Evolutionary conservation across 2,888 invertebrate genomes (phyloP).

Genomic region (Drosophila seclusa): DNA sequence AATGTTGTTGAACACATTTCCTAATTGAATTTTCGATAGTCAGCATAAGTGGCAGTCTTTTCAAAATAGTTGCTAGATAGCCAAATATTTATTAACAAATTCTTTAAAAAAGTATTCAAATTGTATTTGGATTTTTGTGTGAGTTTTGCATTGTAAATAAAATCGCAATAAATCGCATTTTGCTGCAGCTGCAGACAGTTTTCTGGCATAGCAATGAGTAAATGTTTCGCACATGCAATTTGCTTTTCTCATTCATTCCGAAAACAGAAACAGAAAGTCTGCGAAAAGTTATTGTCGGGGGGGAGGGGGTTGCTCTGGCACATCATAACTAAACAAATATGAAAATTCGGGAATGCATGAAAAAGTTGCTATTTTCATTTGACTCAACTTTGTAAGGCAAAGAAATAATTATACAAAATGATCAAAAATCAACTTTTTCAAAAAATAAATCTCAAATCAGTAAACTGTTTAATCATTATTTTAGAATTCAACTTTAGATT

Average conservation of each 20-base stretch:
- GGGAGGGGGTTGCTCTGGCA: background rate
- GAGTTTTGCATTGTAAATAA: background rate
- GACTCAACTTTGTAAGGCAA: background rate
- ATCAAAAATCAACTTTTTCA: background rate
- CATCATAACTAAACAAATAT: conserved; percentile 1
- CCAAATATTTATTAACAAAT: background rate
- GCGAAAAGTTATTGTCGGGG: background rate
- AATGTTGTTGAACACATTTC: conserved; percentile 2
- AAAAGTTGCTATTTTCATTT: background rate
- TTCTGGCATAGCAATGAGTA: background rate
- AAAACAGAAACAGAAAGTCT: background rate
- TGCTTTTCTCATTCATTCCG: background rate
- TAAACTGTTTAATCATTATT: background rate
- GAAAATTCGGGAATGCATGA: background rate
- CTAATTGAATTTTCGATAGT: conserved; percentile 6
- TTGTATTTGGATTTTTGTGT: background rate
- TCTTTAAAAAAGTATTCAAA: background rate
- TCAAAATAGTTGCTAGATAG: background rate
- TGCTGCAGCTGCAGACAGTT: background rate
- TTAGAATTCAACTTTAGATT: background rate
- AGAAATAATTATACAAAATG: background rate
- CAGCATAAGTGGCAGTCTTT: background rate
- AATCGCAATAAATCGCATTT: background rate
- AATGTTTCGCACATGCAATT: conserved; percentile 1
- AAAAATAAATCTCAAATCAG: background rate